phyloP scores from a whole-genome alignment of 2,888 invertebrate species.

The Tigriopus californicus region DNA sequence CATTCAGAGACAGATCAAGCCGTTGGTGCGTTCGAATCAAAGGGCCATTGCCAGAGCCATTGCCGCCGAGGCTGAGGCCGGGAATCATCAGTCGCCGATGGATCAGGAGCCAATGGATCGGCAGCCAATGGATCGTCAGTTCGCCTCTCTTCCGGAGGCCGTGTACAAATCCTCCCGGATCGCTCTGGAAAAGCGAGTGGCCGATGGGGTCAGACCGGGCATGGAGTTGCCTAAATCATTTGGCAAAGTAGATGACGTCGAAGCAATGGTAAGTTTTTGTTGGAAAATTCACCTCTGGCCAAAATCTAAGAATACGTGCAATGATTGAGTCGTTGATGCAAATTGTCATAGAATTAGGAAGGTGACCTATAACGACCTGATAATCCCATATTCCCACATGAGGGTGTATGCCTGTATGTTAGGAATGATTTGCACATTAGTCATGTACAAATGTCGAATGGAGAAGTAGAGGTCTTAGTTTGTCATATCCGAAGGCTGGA shows the following conservation, averaged over 20 bases:
- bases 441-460: no score
- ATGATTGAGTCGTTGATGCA: no score
- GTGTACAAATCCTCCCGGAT: background rate
- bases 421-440: no score
- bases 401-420: no score
- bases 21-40: background rate
- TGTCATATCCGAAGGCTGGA: no score
- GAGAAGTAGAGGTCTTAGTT: no score
- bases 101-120: background rate
- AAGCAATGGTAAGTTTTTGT: background rate
- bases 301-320: no score
- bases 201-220: background rate
- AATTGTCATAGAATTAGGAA: no score
- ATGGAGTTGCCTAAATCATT: background rate
- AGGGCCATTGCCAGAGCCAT: background rate
- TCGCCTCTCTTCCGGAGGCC: background rate
- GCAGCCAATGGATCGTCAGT: no score
- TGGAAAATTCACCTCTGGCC: background rate
- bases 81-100: background rate
- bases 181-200: background rate
- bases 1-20: background rate
- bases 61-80: background rate
- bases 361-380: no score
- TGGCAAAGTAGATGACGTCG: background rate
- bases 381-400: no score